Evolutionary conservation across 2,888 invertebrate species (phyloP).

Genomic region (Stenoptilia bipunctidactyla): DNA sequence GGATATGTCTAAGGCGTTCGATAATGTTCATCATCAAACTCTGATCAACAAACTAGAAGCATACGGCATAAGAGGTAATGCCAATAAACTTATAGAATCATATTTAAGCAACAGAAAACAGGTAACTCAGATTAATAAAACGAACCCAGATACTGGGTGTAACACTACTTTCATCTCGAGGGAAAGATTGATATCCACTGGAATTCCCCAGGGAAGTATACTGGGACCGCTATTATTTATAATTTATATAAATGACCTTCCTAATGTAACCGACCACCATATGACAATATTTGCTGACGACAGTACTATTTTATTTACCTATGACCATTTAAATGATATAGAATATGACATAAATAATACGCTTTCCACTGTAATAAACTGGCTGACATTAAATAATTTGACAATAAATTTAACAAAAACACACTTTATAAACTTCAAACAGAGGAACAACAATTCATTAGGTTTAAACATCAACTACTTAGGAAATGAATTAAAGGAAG

Average conservation of each 20-base stretch:
- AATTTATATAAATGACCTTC: constrained; percentile 3
- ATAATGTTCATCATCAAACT: background rate
- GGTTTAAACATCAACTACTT: background rate
- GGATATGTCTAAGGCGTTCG: background rate
- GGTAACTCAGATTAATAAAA: background rate
- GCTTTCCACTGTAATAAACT: background rate
- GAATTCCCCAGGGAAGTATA: constrained; percentile 1
- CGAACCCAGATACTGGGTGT: background rate
- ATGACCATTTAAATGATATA: background rate
- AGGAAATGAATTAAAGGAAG: background rate
- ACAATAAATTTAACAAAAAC: constrained; percentile 5
- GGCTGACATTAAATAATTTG: constrained; percentile 4
- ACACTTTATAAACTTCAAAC: constrained; percentile 3
- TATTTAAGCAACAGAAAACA: background rate
- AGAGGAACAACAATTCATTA: background rate
- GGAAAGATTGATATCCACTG: background rate
- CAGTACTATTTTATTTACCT: background rate
- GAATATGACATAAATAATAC: background rate
- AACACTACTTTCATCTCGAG: background rate
- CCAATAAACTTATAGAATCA: background rate
- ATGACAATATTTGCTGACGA: constrained; percentile 4
- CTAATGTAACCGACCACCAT: background rate
- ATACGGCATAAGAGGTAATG: background rate
- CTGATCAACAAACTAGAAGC: background rate
- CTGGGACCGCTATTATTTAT: background rate